Conservation (phyloP, 2,797 vertebrate genomes). For the Enteromius viviparus region DNA sequence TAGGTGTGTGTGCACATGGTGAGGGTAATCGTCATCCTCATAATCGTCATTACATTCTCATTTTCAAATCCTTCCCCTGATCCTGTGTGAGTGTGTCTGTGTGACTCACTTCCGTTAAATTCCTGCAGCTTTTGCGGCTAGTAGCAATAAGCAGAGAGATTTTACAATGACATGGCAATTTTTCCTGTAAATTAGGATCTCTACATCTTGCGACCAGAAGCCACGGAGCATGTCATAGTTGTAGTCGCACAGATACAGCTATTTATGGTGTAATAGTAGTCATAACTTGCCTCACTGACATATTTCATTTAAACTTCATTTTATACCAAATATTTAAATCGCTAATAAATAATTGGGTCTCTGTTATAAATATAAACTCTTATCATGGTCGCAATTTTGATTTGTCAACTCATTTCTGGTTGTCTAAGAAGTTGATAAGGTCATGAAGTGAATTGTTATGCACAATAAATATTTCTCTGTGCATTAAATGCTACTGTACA, state of each 20-base stretch:
- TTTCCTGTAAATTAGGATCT: constrained; percentile 17
- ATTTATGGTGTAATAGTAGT: constrained; percentile 11
- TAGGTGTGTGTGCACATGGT: neutral
- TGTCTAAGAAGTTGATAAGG: neutral
- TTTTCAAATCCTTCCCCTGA: neutral
- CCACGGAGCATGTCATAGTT: neutral
- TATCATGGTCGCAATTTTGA: neutral
- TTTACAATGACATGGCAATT: constrained; percentile 20
- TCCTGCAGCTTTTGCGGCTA: neutral
- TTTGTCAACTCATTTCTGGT: neutral
- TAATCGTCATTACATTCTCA: neutral
- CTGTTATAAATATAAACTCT: neutral
- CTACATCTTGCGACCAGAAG: neutral
- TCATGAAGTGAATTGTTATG: neutral
- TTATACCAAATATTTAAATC: neutral
- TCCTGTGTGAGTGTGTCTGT: neutral
- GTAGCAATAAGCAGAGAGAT: neutral
- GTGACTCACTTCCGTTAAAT: constrained; percentile 4
- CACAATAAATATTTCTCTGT: neutral
- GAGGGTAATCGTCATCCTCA: neutral
- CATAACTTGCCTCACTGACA: neutral
- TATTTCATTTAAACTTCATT: neutral
- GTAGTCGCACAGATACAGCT: constrained; percentile 18
- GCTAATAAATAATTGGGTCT: neutral
- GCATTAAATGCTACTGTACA: neutral